Evolutionary conservation across 2,797 vertebrate genomes (phyloP).

Genomic region (Kryptopterus vitreolus): DNA sequence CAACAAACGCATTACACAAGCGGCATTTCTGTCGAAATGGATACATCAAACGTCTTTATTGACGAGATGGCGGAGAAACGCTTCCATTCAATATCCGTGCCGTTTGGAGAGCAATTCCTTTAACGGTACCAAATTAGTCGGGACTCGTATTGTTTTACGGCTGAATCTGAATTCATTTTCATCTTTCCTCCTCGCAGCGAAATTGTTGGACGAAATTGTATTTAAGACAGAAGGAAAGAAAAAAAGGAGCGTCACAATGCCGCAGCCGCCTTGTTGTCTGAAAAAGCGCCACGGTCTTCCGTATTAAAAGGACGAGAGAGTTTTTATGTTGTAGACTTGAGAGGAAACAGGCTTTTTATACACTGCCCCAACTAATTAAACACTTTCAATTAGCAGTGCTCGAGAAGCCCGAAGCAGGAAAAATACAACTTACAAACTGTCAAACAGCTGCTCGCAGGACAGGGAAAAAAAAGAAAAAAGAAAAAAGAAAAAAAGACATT

Average conservation of each 20-base stretch:
- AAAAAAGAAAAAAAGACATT: conserved; percentile 16
- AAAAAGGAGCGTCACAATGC: conserved; percentile 48
- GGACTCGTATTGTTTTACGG: conserved; percentile 22
- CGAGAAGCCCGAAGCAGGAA: conserved; percentile 1
- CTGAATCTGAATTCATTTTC: conserved; percentile 32
- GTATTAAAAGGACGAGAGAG: conserved; percentile 48
- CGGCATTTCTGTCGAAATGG: conserved; percentile 10
- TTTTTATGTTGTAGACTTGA: conserved; percentile 46
- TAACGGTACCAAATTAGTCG: conserved; percentile 25
- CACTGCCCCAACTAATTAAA: conserved; percentile 54
- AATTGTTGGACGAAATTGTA: conserved; percentile 54
- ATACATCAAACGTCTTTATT: conserved; percentile 21
- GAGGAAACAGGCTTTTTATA: conserved; percentile 53
- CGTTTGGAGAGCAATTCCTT: conserved; percentile 16
- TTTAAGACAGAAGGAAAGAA: conserved; percentile 48
- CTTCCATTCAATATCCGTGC: conserved; percentile 17
- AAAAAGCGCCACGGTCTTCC: conserved; percentile 49
- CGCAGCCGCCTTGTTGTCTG: conserved; percentile 45
- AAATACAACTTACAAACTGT: conserved; percentile 19
- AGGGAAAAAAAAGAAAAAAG: no score
- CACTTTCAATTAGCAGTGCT: conserved; percentile 43
- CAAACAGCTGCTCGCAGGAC: conserved; percentile 34
- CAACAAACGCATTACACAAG: conserved; percentile 15
- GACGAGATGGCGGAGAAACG: not conserved
- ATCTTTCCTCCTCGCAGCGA: conserved; percentile 43